A percentile compares a stretch with the other conserved stretches of the same genome.
phyloP scores from a whole-genome alignment of 2,113 vertebrate genomes.

The Apodemus sylvaticus region DNA sequence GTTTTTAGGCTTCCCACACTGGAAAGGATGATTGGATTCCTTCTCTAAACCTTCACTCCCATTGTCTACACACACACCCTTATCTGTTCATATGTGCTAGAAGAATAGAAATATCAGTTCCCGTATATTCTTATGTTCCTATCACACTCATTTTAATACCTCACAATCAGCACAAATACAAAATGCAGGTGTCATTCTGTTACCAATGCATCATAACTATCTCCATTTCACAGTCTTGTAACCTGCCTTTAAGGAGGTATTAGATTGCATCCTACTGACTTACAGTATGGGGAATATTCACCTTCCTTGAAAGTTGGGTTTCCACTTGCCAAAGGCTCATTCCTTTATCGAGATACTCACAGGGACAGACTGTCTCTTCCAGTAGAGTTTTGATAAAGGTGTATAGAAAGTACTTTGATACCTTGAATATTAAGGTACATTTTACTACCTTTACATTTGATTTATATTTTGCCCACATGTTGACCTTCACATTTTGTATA shows the following conservation, averaged over 20 bases:
- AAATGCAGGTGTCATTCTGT: neutral
- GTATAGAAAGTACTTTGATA: neutral
- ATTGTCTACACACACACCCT: neutral
- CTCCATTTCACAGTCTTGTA: neutral
- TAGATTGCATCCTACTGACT: neutral
- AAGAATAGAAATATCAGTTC: neutral
- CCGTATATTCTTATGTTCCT: neutral
- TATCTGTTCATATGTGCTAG: neutral
- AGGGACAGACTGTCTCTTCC: neutral
- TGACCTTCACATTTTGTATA: neutral
- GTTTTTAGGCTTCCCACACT: neutral
- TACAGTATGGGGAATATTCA: neutral
- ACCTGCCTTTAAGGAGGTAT: neutral
- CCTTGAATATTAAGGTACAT: neutral
- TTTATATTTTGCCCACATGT: neutral
- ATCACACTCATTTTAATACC: neutral
- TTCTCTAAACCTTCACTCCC: rapidly evolving
- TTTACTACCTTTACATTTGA: neutral
- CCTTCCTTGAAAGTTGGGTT: neutral
- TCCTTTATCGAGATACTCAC: neutral
- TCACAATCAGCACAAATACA: neutral
- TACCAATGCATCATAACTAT: neutral
- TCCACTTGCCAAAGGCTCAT: neutral
- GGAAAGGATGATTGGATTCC: neutral
- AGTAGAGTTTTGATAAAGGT: neutral